These are phyloP conservation scores for Ichneumoninae sp. DNA, from an alignment of 2,888 invertebrate genomes.

Conservation along the genomic window DNA sequence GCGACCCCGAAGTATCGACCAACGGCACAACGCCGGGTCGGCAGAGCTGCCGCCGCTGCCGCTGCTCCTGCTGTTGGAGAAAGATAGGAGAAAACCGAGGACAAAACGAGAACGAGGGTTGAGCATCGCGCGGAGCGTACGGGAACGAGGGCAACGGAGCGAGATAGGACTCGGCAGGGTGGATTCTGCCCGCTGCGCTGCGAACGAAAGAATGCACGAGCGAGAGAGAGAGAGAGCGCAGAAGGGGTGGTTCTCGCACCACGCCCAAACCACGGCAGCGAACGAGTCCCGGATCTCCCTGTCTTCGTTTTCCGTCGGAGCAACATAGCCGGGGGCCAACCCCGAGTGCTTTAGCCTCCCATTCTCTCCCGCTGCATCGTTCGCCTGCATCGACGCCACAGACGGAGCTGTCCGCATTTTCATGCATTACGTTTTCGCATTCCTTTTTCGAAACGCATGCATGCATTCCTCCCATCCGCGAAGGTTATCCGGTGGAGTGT, in stretches of 20 bases:
- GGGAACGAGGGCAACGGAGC: conserved; percentile 56
- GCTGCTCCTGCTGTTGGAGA: conserved; percentile 4
- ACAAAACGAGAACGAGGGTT: conserved; percentile 69
- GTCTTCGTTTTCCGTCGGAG: conserved; percentile 63
- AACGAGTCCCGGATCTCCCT: conserved; percentile 76
- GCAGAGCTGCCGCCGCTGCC: conserved; percentile 47
- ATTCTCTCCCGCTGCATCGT: conserved; percentile 64
- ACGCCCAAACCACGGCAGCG: conserved; percentile 82
- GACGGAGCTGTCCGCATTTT: conserved; percentile 75
- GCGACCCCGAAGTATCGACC: conserved; percentile 83
- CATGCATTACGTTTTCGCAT: conserved; percentile 81
- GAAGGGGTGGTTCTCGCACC: conserved; percentile 75
- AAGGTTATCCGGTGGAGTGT: conserved; percentile 12
- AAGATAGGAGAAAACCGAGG: conserved; percentile 43
- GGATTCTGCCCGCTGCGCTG: conserved; percentile 27
- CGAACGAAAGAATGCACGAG: conserved; percentile 48
- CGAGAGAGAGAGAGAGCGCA: conserved; percentile 45
- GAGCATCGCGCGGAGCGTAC: conserved; percentile 42
- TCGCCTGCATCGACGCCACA: conserved; percentile 34
- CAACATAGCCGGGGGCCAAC: conserved; percentile 52
- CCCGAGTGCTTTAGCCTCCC: conserved; percentile 45
- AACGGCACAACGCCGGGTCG: conserved; percentile 71
- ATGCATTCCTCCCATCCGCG: conserved; percentile 57
- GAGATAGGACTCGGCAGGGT: conserved; percentile 55
- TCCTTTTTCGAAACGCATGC: conserved; percentile 76